These are phyloP conservation scores for Rhinolophus sinicus DNA, from an alignment of 2,113 vertebrate species.

Conservation along the genomic window DNA sequence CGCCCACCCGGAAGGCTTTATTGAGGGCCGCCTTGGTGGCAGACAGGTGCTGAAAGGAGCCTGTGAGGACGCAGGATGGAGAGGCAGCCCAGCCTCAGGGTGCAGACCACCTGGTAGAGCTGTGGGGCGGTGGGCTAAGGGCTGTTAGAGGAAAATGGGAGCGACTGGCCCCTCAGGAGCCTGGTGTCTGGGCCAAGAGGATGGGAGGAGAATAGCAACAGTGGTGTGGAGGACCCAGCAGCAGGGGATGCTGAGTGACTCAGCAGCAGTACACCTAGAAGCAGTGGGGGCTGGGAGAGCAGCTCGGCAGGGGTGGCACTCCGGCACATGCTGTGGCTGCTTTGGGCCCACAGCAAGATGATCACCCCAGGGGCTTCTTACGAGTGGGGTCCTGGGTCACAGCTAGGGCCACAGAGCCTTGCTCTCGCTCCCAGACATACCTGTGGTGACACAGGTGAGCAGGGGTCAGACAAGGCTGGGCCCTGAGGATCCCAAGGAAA, in stretches of 20 bases:
- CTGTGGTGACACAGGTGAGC: constrained; percentile 80
- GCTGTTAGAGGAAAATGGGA: not conserved
- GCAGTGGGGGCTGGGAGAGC: not conserved
- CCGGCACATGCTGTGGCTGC: not conserved
- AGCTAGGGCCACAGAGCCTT: constrained; percentile 88
- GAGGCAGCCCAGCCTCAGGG: not conserved
- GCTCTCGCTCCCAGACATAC: constrained; percentile 90
- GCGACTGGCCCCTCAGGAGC: not conserved
- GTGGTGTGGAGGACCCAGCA: not conserved
- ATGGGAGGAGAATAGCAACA: not conserved
- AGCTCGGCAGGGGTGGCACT: not conserved
- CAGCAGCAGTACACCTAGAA: fast-evolving
- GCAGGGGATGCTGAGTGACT: fast-evolving
- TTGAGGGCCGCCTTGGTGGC: not conserved
- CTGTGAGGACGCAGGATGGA: not conserved
- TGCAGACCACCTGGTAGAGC: not conserved
- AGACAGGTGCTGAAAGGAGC: not conserved
- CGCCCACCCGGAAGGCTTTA: not conserved
- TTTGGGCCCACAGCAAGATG: not conserved
- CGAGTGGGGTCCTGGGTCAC: constrained; percentile 91
- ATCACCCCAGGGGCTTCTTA: constrained; percentile 85
- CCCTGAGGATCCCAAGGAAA: not conserved
- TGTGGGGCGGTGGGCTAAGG: not conserved
- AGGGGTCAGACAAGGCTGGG: not conserved
- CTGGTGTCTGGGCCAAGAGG: not conserved